A percentile compares a stretch with the other conserved stretches of the same genome.
Conservation (phyloP, 2,113 vertebrate species). For the Ceyx cyanopectus region DNA sequence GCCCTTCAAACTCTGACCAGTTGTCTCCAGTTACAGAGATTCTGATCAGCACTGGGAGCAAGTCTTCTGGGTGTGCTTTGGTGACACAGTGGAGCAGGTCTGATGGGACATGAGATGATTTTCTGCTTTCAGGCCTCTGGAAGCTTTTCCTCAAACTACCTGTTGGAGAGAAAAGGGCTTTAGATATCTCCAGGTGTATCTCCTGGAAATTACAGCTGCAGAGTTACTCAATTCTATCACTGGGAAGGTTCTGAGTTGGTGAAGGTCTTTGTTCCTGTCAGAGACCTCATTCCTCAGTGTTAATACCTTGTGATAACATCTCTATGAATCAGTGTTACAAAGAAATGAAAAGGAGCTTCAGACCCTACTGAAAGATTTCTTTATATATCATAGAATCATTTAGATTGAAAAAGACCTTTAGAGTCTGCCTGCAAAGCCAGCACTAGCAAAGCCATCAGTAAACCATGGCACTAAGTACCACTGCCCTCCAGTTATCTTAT, state of each 20-base stretch:
- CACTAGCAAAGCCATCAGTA: background rate
- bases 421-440: background rate
- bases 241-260: background rate
- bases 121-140: background rate
- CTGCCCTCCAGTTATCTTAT: background rate
- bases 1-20: background rate
- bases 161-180: background rate
- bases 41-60: background rate
- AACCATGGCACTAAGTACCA: background rate
- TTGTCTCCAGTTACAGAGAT: background rate
- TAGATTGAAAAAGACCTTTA: background rate
- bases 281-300: background rate
- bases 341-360: background rate
- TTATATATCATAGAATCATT: background rate
- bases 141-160: background rate
- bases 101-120: accelerated
- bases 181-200: background rate
- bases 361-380: background rate
- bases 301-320: background rate
- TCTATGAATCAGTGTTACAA: background rate
- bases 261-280: background rate
- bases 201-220: background rate
- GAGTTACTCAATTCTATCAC: background rate
- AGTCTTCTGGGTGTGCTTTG: background rate
- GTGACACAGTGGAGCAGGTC: background rate